phyloP scores from a whole-genome alignment of 2,888 invertebrate genomes.

The Tetheella fluctuosa region DNA sequence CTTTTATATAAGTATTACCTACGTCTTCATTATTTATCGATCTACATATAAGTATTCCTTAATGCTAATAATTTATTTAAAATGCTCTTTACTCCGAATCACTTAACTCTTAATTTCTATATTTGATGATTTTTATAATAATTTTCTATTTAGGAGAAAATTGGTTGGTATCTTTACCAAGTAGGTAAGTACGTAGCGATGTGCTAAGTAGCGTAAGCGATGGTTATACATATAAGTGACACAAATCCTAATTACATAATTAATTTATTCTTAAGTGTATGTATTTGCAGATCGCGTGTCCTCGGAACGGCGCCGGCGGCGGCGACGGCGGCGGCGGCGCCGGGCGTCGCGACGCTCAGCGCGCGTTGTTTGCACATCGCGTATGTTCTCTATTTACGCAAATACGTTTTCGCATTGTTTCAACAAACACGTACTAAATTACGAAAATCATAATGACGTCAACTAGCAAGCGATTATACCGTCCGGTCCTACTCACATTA shows the following conservation, averaged over 20 bases:
- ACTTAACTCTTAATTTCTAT: no score
- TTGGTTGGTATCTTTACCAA: not conserved
- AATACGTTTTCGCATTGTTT: constrained; percentile 68
- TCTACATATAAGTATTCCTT: not conserved
- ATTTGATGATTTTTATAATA: not conserved
- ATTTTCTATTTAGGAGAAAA: not conserved
- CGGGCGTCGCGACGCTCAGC: constrained; percentile 63
- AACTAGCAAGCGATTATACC: constrained; percentile 29
- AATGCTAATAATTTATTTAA: not conserved
- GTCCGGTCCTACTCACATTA: constrained; percentile 32
- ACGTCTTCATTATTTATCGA: not conserved
- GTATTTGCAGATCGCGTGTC: constrained; percentile 52
- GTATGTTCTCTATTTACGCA: constrained; percentile 76
- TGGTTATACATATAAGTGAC: not conserved
- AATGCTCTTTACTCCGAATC: not conserved
- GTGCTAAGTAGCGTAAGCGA: no score
- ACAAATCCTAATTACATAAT: constrained; percentile 10
- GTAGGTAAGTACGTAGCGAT: no score
- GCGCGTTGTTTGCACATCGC: constrained; percentile 70
- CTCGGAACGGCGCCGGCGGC: constrained; percentile 47
- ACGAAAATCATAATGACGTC: constrained; percentile 51
- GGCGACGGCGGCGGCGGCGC: constrained; percentile 46
- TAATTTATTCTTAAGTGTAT: constrained; percentile 32
- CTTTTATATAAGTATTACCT: not conserved
- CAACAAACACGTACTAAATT: constrained; percentile 62